A percentile compares a stretch with the other conserved stretches of the same genome.
Evolutionary conservation across 2,888 invertebrate species (phyloP).

Genomic region (Hedya salicella): DNA sequence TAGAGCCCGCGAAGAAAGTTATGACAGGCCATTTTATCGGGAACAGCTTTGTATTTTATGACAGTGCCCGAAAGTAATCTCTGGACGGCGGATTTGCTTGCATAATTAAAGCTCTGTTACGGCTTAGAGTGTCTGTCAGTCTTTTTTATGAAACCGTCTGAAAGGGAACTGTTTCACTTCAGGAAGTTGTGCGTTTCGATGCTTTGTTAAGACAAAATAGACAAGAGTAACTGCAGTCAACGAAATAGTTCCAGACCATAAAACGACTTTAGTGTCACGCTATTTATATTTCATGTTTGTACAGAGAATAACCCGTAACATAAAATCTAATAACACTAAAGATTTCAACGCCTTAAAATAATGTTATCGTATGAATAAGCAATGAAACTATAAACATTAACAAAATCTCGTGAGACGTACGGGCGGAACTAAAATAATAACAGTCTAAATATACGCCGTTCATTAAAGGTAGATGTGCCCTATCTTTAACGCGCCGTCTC

Average conservation of each 20-base stretch:
- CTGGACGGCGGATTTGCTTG: constrained; percentile 39
- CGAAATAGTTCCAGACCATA: constrained; percentile 15
- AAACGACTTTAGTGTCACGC: constrained; percentile 9
- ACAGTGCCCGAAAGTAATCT: constrained; percentile 40
- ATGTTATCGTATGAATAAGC: constrained; percentile 29
- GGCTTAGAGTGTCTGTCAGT: constrained; percentile 29
- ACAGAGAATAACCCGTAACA: constrained; percentile 9
- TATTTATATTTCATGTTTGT: constrained; percentile 11
- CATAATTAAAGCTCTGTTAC: constrained; percentile 39
- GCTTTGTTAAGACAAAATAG: background rate
- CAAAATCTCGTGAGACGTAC: constrained; percentile 8
- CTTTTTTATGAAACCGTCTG: constrained; percentile 27
- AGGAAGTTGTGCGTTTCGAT: constrained; percentile 6
- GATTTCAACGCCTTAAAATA: constrained; percentile 27
- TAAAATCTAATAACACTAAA: constrained; percentile 29
- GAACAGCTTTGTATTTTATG: constrained; percentile 43
- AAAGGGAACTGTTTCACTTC: constrained; percentile 9
- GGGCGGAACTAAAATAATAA: constrained; percentile 45
- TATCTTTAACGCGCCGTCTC: constrained; percentile 63
- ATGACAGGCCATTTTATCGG: constrained; percentile 43
- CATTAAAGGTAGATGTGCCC: constrained; percentile 57
- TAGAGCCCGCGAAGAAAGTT: constrained; percentile 40
- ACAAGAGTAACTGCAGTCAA: constrained; percentile 6
- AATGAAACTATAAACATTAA: constrained; percentile 39
- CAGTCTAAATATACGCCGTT: constrained; percentile 53